These are phyloP conservation scores for Torymus auratus DNA, from an alignment of 2,888 invertebrate species.

Conservation along the genomic window DNA sequence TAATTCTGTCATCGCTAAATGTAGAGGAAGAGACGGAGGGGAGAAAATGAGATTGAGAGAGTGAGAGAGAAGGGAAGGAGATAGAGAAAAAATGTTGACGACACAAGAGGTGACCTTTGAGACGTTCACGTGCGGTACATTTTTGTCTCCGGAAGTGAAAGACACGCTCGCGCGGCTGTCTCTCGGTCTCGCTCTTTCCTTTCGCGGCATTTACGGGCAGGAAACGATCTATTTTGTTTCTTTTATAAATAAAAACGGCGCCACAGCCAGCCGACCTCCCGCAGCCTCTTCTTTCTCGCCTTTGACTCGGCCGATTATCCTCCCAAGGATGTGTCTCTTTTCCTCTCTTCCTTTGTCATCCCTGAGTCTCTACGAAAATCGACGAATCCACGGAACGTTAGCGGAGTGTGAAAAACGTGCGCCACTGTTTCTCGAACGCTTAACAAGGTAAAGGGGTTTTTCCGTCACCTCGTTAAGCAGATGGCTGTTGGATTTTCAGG, in stretches of 20 bases:
- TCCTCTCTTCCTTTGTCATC: too few species aligned
- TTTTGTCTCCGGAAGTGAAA: slow-evolving; percentile 55
- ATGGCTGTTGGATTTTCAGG: too few species aligned
- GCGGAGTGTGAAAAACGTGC: too few species aligned
- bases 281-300: slow-evolving; percentile 25
- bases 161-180: slow-evolving; percentile 12
- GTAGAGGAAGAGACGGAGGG: not conserved
- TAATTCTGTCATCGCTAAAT: slow-evolving; percentile 36
- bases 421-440: too few species aligned
- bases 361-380: too few species aligned
- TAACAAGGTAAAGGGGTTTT: too few species aligned
- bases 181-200: not conserved
- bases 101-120: slow-evolving; percentile 16
- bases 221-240: slow-evolving; percentile 52
- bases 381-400: too few species aligned
- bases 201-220: slow-evolving; percentile 25
- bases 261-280: not conserved
- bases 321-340: too few species aligned
- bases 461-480: too few species aligned
- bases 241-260: slow-evolving; percentile 47
- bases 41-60: not conserved
- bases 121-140: slow-evolving; percentile 26
- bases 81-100: slow-evolving; percentile 14
- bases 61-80: not conserved
- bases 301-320: not conserved